Percentiles rank a stretch among this genome's conserved stretches.
phyloP scores from a whole-genome alignment of 2,113 vertebrate genomes.

The Alectura lathami region DNA sequence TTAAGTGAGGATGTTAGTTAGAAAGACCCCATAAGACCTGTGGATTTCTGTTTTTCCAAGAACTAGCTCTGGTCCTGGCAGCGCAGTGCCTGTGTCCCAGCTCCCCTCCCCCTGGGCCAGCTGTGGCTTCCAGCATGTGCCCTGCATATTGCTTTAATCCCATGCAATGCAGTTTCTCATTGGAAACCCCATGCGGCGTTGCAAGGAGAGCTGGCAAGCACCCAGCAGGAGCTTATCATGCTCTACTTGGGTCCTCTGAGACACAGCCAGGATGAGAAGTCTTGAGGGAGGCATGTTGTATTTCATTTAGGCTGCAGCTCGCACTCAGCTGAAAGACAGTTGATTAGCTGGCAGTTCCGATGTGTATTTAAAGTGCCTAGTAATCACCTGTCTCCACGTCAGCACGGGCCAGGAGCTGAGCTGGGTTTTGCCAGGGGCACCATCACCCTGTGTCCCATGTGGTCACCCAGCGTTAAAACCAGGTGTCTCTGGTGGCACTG shows the following conservation, averaged over 20 bases:
- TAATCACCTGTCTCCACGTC: background rate
- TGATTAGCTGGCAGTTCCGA: background rate
- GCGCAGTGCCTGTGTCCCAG: background rate
- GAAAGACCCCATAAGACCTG: background rate
- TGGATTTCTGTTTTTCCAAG: background rate
- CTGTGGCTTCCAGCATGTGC: background rate
- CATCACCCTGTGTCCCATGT: background rate
- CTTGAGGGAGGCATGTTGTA: background rate
- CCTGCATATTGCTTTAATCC: background rate
- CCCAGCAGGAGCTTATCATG: background rate
- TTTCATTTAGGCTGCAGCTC: background rate
- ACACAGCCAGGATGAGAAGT: background rate
- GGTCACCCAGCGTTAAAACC: background rate
- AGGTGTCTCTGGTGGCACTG: accelerated
- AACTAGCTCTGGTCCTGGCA: background rate
- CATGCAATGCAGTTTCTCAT: background rate
- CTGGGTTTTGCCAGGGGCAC: background rate
- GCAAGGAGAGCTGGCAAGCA: background rate
- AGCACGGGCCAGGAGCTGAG: background rate
- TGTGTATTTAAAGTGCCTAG: background rate
- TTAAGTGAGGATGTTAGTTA: background rate
- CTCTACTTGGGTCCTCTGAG: background rate
- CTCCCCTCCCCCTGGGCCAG: background rate
- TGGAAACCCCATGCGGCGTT: background rate
- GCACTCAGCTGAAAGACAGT: background rate